These are phyloP conservation scores for Luperina nickerlii DNA, from an alignment of 2,888 invertebrate genomes.

Conservation along the genomic window DNA sequence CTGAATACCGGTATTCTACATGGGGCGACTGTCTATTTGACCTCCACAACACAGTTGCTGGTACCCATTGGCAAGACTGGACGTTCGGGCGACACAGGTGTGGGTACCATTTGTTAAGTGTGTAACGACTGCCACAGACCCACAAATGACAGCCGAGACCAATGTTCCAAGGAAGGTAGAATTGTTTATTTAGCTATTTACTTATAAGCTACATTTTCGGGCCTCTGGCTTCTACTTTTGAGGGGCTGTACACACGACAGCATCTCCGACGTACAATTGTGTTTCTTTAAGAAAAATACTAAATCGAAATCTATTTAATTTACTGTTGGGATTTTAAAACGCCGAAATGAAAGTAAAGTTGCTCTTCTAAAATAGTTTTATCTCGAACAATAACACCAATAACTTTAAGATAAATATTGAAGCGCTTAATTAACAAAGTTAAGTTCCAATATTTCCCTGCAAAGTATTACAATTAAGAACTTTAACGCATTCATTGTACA, in stretches of 20 bases:
- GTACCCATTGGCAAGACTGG: background rate
- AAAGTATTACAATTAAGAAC: constrained; percentile 56
- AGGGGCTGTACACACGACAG: no score
- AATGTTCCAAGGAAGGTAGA: background rate
- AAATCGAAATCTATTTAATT: background rate
- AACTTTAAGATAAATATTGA: constrained; percentile 56
- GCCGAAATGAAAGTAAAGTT: constrained; percentile 16
- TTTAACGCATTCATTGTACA: constrained; percentile 13
- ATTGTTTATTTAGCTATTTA: background rate
- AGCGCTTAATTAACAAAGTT: constrained; percentile 61
- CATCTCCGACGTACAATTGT: background rate
- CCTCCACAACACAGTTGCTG: background rate
- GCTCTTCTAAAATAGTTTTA: constrained; percentile 45
- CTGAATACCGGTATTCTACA: background rate
- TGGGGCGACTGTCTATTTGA: background rate
- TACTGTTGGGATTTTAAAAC: background rate
- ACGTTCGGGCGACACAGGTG: no score
- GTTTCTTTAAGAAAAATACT: background rate
- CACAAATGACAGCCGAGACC: background rate
- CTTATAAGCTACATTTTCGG: background rate
- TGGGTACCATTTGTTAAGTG: no score
- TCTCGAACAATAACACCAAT: constrained; percentile 23
- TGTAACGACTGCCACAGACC: background rate
- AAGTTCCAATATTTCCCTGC: constrained; percentile 49
- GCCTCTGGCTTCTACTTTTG: background rate